Base-by-base conservation (phyloP, 2,888 invertebrate genomes). In the Diabrotica balteata region DNA sequence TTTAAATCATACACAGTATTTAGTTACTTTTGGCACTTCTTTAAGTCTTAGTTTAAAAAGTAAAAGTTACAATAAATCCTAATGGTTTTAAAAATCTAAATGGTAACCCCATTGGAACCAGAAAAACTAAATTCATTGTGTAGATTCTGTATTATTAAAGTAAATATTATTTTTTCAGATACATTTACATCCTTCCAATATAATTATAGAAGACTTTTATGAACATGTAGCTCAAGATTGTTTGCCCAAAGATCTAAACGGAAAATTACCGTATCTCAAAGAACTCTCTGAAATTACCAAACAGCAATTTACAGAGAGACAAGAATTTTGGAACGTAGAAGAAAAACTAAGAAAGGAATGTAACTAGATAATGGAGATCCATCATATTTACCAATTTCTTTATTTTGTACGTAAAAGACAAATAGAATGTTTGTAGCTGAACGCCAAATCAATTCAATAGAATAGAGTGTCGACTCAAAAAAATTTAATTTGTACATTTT, bases 221-320 rank as follows among this genome's bases (percentile, higher is more conserved):
- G 82, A 86, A 1, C 82, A 85, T 9, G 84, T 85, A 7, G 83
- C 85, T 0, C 67, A 79, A 59, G 80, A 84, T 65, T 80, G 84
- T 63, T 71, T 84, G 55, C 85, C 84, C 0, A 82, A 85, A 80
- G 90, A 90, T 75, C 90, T 89, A 70, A 90, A 89, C 54, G 90
- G 90, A 8, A 86, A 87, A 6, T 81, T 86, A 1, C 84, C 85
- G 0, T 72, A 86, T 0, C 83, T 87, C 0, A 86, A 86, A 63
- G 80, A 88, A 9, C 85, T 89, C 52, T 86, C 87, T 68, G 87
- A 88, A 74, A 87, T 87, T 66, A 84, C 80, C 9, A 59, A 77
- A 11, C 72, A 80, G 59, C 78, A 80, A 75, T 79, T 81, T 68
- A 70, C 74, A 50, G 74, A 76, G 42, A 73, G 80, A 61, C 78